Evolutionary conservation across 1,140 invertebrate species (phyloP).

Genomic region (Zophobas atratus): DNA sequence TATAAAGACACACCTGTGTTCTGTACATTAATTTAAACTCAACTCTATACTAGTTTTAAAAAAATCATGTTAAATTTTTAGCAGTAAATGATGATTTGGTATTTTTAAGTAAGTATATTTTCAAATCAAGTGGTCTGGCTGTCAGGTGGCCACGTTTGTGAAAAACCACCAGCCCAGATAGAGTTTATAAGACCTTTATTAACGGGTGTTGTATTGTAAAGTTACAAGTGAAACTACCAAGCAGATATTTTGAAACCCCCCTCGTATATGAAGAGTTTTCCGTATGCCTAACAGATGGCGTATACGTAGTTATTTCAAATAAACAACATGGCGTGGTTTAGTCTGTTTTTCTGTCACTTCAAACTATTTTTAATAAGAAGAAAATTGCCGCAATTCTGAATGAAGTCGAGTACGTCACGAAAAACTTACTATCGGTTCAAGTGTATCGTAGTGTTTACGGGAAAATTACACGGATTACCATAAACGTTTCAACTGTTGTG

Average conservation of each 20-base stretch:
- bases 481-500: constrained; percentile 12
- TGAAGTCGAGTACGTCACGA: constrained; percentile 17
- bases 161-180: no score
- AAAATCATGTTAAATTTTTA: no score
- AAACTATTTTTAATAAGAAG: constrained; percentile 34
- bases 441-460: constrained; percentile 20
- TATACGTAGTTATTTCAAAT: constrained; percentile 47
- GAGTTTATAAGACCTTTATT: no score
- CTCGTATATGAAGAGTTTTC: constrained; percentile 1
- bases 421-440: constrained; percentile 21
- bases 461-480: constrained; percentile 15
- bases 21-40: no score
- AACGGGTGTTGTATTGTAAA: no score
- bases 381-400: constrained; percentile 37
- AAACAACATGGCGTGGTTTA: constrained; percentile 61
- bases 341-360: constrained; percentile 53
- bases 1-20: no score
- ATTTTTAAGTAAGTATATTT: no score
- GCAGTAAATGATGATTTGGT: no score
- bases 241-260: background rate
- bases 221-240: background rate
- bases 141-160: no score
- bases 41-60: no score
- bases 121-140: no score
- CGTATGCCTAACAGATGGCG: constrained; percentile 47